Base-by-base conservation (phyloP, 2,797 vertebrate species). In the Onychomys arenicola region DNA sequence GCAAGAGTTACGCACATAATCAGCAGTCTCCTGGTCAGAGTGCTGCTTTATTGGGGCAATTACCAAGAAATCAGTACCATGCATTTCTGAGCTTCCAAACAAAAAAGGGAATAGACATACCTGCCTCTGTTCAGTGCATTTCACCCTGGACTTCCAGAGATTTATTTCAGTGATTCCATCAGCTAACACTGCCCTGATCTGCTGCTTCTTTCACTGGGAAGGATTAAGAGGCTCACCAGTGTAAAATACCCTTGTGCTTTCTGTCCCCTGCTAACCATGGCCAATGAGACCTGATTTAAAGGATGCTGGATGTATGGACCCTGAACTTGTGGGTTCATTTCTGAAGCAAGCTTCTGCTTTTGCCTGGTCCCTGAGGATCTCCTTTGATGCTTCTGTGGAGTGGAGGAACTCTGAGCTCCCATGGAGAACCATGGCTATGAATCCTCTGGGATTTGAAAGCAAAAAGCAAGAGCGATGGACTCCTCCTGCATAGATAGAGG, bases 31-130 rank as follows among this genome's bases (percentile, higher is more conserved):
- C 46, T 32, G 63, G 94, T 90, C 95, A 93, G 80, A 90, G 92
- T 65, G 29, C 3, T 96, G 97, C 71, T 97, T 96, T 95, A 97
- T 95, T 71, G 3, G 49, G 97, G 49, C 91, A 95, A 76, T 97
- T 95, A 88, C 90, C 80, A 81, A 91, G 77, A 82, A 97, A 97
- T 80, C 84, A 97, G 96, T 91, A 92, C 80, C 95, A 40, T 5
- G 95, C 91, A 97, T 98, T 97, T 95, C 75, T 92, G 92, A 57
- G 93, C 97, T 96, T 93, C 87, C 46, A 96, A 0, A 9, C 73
- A 73, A 77, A 90, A 93, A 34, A 52, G 90, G 83, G 84, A 95
- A 96, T 82, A 80, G 73, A 78, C 49, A 67, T 34, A 89, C 16
- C 76, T 93, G 90, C 96, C 90, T 97, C 77, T 86, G 29, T 96